A percentile compares a stretch with the other conserved stretches of the same genome.
phyloP scores from a whole-genome alignment of 2,888 invertebrate species.

The Parochlus steinenii region DNA sequence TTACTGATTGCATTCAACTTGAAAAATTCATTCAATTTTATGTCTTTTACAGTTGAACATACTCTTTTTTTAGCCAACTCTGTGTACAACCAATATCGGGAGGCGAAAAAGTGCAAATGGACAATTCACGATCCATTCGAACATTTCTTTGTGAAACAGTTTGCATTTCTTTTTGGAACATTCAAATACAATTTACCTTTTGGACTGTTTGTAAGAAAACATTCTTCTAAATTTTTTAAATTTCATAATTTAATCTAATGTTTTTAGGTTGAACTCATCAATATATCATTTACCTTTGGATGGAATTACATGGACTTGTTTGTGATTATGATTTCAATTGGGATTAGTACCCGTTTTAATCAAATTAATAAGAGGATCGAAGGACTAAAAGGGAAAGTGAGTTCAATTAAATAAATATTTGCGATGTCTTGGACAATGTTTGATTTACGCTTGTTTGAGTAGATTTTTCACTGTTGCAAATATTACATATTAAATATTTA shows the following conservation, averaged over 20 bases:
- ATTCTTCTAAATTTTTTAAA: too few relatives aligned
- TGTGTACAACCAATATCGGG: not conserved
- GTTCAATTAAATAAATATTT: constrained; percentile 13
- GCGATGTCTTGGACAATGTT: too few relatives aligned
- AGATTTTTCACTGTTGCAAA: too few relatives aligned
- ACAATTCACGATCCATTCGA: not conserved
- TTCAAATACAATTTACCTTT: not conserved
- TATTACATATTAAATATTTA: too few relatives aligned
- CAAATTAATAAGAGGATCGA: constrained; percentile 33
- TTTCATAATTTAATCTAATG: too few relatives aligned
- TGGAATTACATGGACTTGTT: constrained; percentile 52
- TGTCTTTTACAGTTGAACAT: too few relatives aligned
- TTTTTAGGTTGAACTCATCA: constrained; percentile 19
- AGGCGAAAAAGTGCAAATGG: not conserved
- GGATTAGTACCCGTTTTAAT: constrained; percentile 39
- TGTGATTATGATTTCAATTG: constrained; percentile 44
- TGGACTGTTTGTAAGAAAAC: constrained; percentile 6
- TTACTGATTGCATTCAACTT: too few relatives aligned
- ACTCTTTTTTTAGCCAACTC: not conserved
- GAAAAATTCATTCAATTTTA: too few relatives aligned
- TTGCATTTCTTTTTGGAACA: not conserved
- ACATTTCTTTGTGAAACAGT: constrained; percentile 4
- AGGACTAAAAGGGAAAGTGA: constrained; percentile 27
- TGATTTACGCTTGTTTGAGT: too few relatives aligned
- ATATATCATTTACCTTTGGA: constrained; percentile 35